Conservation (phyloP, 1,140 invertebrate genomes). For the Maconellicoccus hirsutus region DNA sequence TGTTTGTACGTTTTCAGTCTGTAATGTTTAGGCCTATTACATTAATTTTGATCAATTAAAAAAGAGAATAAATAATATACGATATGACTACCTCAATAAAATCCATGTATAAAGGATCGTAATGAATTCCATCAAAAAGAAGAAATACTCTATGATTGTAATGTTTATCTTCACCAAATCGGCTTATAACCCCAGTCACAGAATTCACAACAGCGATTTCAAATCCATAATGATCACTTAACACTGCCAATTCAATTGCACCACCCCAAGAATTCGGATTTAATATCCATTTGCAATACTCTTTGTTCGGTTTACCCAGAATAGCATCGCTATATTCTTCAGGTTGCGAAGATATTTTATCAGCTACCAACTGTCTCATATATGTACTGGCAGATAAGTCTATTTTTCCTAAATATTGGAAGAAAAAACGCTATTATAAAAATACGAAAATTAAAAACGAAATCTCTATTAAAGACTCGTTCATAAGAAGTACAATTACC, state of each 20-base stretch:
- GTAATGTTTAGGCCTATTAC: conserved; percentile 21
- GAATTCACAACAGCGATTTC: conserved; percentile 93
- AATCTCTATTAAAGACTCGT: neutral
- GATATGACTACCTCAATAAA: neutral
- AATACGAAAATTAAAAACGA: neutral
- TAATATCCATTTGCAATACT: conserved; percentile 81
- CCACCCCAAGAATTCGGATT: conserved; percentile 84
- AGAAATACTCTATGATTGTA: conserved; percentile 76
- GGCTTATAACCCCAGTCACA: conserved; percentile 75
- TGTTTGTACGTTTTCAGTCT: conserved; percentile 53
- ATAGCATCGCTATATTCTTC: conserved; percentile 74
- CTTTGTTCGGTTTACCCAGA: conserved; percentile 68
- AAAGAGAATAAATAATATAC: too few relatives aligned
- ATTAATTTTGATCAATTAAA: too few relatives aligned
- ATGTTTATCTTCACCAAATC: conserved; percentile 85
- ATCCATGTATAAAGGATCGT: conserved; percentile 85
- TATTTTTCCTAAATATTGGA: conserved; percentile 47
- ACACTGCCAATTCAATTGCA: conserved; percentile 81
- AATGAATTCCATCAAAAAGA: conserved; percentile 92
- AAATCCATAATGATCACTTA: conserved; percentile 76
- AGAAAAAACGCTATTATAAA: neutral
- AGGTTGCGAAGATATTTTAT: conserved; percentile 60
- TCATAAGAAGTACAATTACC: conserved; percentile 35
- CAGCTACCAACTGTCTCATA: conserved; percentile 77
- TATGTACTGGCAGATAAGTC: conserved; percentile 54